Conservation (phyloP, 2,888 invertebrate genomes). For the Macaria liturata region DNA sequence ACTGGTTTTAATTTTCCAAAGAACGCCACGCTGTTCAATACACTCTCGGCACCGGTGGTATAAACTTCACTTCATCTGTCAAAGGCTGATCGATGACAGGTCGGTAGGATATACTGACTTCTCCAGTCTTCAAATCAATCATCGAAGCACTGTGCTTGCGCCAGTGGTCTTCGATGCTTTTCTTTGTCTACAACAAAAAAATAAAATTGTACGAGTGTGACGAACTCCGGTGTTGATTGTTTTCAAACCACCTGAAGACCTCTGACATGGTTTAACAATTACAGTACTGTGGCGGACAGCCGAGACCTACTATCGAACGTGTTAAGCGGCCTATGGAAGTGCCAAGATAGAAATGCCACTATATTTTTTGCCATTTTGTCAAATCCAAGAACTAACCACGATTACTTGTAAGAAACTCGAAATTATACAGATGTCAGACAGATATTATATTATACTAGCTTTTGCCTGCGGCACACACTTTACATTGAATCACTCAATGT, state of each 20-base stretch:
- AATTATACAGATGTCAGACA: too few species aligned
- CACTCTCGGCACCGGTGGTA: constrained; percentile 96
- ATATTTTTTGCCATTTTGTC: background rate
- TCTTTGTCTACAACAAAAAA: constrained; percentile 78
- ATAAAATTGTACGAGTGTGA: background rate
- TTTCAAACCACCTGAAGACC: background rate
- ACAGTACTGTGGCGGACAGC: background rate
- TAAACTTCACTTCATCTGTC: constrained; percentile 90
- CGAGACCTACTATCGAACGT: background rate
- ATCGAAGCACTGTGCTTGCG: constrained; percentile 96
- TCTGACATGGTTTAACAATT: too few species aligned
- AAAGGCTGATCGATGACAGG: constrained; percentile 96
- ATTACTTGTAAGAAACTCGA: too few species aligned
- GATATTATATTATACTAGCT: too few species aligned
- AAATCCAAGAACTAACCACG: too few species aligned
- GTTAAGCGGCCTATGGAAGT: background rate
- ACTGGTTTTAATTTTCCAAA: too few species aligned
- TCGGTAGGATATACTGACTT: constrained; percentile 91
- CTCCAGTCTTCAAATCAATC: constrained; percentile 88
- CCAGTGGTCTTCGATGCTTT: constrained; percentile 94
- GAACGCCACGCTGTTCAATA: constrained; percentile 83
- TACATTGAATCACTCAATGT: too few species aligned
- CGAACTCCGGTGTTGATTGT: background rate
- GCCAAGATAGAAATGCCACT: background rate
- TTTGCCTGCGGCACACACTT: too few species aligned